phyloP scores from a whole-genome alignment of 2,113 vertebrate species.

The Chaetops frenatus region DNA sequence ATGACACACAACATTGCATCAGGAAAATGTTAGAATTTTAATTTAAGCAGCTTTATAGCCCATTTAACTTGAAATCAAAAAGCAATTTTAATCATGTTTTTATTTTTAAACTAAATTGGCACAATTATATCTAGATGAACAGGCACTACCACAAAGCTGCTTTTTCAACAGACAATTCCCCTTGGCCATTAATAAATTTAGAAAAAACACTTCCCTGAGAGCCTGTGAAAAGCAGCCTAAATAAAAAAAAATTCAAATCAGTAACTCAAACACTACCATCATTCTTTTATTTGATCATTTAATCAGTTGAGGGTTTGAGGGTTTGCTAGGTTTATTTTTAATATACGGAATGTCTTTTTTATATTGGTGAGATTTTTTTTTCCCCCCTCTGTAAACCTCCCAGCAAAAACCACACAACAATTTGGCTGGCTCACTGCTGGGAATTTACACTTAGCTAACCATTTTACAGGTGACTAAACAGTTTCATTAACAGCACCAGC shows the following conservation, averaged over 20 bases:
- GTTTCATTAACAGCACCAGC: not conserved
- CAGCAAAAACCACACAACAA: not conserved
- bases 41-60: slow-evolving; percentile 46
- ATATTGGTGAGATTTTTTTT: not conserved
- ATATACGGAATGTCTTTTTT: not conserved
- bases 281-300: not conserved
- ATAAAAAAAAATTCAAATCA: not conserved
- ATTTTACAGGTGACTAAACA: slow-evolving; percentile 9
- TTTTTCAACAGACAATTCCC: slow-evolving; percentile 14
- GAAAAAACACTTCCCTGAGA: not conserved
- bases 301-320: not conserved
- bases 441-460: not conserved
- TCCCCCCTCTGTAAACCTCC: not conserved
- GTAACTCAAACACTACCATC: not conserved
- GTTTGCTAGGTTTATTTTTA: not conserved
- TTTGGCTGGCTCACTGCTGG: not conserved
- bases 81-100: slow-evolving; percentile 58
- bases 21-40: slow-evolving; percentile 35
- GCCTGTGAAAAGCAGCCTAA: not conserved
- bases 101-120: slow-evolving; percentile 57
- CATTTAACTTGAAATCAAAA: slow-evolving; percentile 59
- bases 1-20: not conserved
- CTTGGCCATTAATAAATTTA: slow-evolving; percentile 24
- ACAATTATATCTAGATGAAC: slow-evolving; percentile 36
- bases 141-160: slow-evolving; percentile 32